A percentile compares a stretch with the other conserved stretches of the same genome.
Conservation (phyloP, 1,140 invertebrate species). For the Drosophila parabipectinata region DNA sequence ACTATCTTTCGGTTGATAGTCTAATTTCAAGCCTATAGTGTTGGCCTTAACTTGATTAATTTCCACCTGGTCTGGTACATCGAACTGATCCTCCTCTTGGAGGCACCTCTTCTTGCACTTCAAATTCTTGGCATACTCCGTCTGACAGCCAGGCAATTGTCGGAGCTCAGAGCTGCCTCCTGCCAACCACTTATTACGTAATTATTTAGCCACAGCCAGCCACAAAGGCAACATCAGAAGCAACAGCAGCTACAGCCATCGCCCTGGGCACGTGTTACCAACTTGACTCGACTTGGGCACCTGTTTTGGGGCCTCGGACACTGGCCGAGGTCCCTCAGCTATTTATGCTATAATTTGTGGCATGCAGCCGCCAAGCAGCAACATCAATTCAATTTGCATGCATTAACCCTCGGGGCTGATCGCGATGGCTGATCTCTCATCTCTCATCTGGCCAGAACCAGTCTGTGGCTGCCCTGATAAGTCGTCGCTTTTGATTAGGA, state of each 20-base stretch:
- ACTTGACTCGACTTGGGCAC: neutral
- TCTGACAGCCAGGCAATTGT: constrained; percentile 64
- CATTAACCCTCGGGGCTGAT: constrained; percentile 28
- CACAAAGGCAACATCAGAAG: constrained; percentile 1
- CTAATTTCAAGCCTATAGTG: constrained; percentile 16
- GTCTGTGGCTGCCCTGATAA: constrained; percentile 21
- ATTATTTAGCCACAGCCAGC: constrained; percentile 69
- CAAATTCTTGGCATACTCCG: constrained; percentile 76
- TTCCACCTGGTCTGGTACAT: constrained; percentile 27
- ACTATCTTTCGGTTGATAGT: constrained; percentile 47
- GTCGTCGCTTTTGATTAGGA: constrained; percentile 31
- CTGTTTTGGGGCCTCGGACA: neutral
- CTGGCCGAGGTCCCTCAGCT: constrained; percentile 45
- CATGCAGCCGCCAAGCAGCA: constrained; percentile 54
- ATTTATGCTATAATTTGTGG: constrained; percentile 79
- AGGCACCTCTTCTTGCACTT: constrained; percentile 42
- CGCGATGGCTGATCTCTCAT: constrained; percentile 9
- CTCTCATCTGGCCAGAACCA: constrained; percentile 6
- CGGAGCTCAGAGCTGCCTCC: constrained; percentile 34
- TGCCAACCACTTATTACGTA: constrained; percentile 82
- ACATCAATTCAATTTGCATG: constrained; percentile 80
- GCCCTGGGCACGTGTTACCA: constrained; percentile 66
- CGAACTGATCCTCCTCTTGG: constrained; percentile 5
- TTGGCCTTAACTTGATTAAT: constrained; percentile 44
- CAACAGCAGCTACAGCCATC: constrained; percentile 28